Conservation (phyloP, 2,888 invertebrate genomes). For the Ophion costatus region DNA sequence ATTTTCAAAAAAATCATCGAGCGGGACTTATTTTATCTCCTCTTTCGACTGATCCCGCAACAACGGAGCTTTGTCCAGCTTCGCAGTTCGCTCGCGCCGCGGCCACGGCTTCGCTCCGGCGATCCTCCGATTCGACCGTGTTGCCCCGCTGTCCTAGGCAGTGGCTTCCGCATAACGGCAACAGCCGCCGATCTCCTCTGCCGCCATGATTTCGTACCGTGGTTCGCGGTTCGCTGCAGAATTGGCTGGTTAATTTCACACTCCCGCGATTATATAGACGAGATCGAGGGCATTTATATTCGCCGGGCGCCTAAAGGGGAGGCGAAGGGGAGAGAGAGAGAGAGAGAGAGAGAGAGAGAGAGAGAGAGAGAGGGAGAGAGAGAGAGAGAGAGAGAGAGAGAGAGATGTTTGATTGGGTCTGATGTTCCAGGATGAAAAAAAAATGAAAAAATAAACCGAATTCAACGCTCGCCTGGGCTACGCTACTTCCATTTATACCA, state of each 20-base stretch:
- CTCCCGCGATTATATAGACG: constrained; percentile 82
- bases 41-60: neutral
- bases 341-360: constrained; percentile 59
- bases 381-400: constrained; percentile 64
- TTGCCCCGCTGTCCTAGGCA: constrained; percentile 33
- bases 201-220: constrained; percentile 66
- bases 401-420: constrained; percentile 76
- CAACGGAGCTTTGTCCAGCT: neutral
- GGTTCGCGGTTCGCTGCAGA: constrained; percentile 79
- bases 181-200: constrained; percentile 38
- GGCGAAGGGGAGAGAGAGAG: constrained; percentile 40
- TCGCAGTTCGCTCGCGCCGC: constrained; percentile 18
- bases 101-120: constrained; percentile 41
- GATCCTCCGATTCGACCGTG: constrained; percentile 37
- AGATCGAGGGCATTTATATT: constrained; percentile 81
- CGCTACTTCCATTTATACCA: constrained; percentile 50
- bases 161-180: constrained; percentile 35
- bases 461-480: constrained; percentile 62
- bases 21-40: too few species aligned
- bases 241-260: constrained; percentile 82
- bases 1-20: too few species aligned
- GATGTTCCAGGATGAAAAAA: constrained; percentile 71
- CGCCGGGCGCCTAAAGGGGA: constrained; percentile 67
- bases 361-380: constrained; percentile 51
- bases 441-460: constrained; percentile 49